Conservation (phyloP, 2,888 invertebrate genomes). For the Chloroclystis v-ata region DNA sequence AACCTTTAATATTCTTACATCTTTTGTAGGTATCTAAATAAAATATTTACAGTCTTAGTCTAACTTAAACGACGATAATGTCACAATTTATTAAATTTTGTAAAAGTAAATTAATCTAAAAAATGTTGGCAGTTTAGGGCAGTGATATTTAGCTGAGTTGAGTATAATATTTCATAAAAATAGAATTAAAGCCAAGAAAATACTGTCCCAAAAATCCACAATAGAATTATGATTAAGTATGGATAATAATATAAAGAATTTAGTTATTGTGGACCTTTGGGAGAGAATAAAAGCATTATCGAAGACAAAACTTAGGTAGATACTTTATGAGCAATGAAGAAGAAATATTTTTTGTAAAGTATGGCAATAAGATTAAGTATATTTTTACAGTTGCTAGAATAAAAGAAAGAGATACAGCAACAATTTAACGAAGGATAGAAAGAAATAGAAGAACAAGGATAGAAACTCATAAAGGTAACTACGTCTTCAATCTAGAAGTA, state of each 20-base stretch:
- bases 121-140: slow-evolving; percentile 47
- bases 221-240: slow-evolving; percentile 29
- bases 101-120: slow-evolving; percentile 29
- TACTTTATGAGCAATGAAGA: background rate
- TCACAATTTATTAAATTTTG: slow-evolving; percentile 42
- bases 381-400: too few relatives aligned
- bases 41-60: slow-evolving; percentile 74
- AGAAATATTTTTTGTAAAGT: background rate
- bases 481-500: slow-evolving; percentile 4
- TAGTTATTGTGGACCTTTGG: slow-evolving; percentile 57
- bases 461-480: slow-evolving; percentile 1
- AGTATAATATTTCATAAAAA: slow-evolving; percentile 39
- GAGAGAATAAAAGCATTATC: slow-evolving; percentile 44
- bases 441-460: too few relatives aligned
- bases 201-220: slow-evolving; percentile 63
- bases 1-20: slow-evolving; percentile 73
- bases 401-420: too few relatives aligned
- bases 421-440: background rate
- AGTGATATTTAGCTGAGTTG: slow-evolving; percentile 58
- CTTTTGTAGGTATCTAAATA: slow-evolving; percentile 72
- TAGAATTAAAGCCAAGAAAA: slow-evolving; percentile 38
- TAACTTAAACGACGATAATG: slow-evolving; percentile 49
- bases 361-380: background rate
- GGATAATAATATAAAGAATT: background rate
- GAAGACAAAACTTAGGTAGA: slow-evolving; percentile 31